Conservation (phyloP, 2,113 vertebrate genomes). For the Pipra filicauda region DNA sequence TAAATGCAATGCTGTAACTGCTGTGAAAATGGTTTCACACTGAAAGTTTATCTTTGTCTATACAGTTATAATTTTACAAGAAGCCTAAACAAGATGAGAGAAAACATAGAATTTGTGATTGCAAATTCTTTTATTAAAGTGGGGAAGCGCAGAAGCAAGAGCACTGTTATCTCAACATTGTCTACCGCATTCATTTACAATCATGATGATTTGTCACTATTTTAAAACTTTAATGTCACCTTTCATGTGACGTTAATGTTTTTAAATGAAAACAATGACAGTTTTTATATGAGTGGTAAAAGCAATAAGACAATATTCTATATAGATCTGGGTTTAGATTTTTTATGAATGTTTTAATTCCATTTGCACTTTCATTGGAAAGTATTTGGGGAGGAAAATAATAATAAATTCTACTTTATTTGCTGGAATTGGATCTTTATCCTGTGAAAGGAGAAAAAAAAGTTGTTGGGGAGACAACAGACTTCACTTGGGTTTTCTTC, state of each 20-base stretch:
- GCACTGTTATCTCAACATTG: neutral
- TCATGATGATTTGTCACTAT: neutral
- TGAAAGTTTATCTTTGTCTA: neutral
- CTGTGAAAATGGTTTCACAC: conserved; percentile 1
- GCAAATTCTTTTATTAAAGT: neutral
- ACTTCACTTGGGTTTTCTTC: neutral
- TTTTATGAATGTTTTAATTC: neutral
- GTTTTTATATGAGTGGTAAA: neutral
- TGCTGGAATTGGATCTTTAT: neutral
- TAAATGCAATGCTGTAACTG: neutral
- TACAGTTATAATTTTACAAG: neutral
- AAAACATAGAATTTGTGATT: neutral
- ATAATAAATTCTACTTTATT: neutral
- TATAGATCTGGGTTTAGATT: neutral
- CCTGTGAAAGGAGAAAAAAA: neutral
- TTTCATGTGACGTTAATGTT: neutral
- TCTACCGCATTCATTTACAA: neutral
- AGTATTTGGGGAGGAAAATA: neutral
- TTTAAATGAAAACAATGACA: neutral
- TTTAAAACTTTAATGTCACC: neutral
- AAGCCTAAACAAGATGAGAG: neutral
- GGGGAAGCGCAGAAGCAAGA: neutral
- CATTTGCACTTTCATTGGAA: neutral
- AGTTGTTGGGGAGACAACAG: neutral
- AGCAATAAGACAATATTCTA: neutral